Base-by-base conservation (phyloP, 2,888 invertebrate genomes). In the Diaperis boleti region DNA sequence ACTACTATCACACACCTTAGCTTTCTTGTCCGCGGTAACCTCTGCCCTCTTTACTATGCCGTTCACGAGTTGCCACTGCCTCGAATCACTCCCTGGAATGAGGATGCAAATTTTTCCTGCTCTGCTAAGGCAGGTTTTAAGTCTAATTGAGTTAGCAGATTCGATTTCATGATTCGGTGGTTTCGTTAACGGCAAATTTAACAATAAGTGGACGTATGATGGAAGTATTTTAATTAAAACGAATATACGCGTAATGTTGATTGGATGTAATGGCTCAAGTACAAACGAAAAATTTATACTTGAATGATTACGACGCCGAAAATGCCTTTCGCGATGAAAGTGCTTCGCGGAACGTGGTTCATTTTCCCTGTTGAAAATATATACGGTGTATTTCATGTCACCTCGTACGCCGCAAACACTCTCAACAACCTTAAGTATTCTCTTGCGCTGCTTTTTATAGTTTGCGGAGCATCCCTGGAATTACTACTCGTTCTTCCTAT, bases 271-370 rank as follows among this genome's bases (percentile, higher is more conserved):
- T 57, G 42, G 44, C 17, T 42, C 33, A 17, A 22, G 26, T 31
- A 35, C 50, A 17, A 31, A 37, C n/a, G 44, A 29, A 33, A 18
- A 45, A 55, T 29, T 55, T 55, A 4, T 33, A 42, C 35, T 18
- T 54, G 22, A 52, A 64, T 61, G 66, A 66, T 66, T 64, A 66
- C 61, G 62, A 59, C 64, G 62, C 59, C 54, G 59, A 64, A 64
- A 61, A 64, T 55, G 39, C 44, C 44, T 59, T 18, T 10, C 59
- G 41, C 39, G 47, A 60, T 69, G 69, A 69, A 71, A 66, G 66
- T 66, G 67, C 62, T 42, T 15, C 56, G 70, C 74, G 71, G 68
- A 68, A 69, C 62, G 71, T 69, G 67, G 66, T 67, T 71, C 72
- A 67, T 68, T 68, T 52, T 68, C 65, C 65, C 62, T 59, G 66